Percentiles rank a stretch among this genome's conserved stretches.
phyloP scores from a whole-genome alignment of 2,888 invertebrate species.

The Cephus pulcher region DNA sequence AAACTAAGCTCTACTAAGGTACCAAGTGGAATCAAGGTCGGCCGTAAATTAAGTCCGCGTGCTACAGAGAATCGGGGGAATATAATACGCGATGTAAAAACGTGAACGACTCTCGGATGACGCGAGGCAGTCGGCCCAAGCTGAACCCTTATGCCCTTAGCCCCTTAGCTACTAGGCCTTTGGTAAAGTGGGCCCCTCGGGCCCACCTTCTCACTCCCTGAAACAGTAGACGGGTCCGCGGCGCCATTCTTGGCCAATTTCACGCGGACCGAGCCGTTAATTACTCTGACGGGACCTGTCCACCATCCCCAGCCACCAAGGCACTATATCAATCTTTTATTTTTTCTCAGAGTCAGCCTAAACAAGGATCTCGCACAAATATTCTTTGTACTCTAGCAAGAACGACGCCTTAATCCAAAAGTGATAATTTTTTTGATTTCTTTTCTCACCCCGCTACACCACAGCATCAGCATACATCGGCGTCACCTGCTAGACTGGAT shows the following conservation, averaged over 20 bases:
- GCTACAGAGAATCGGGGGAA: slow-evolving; percentile 16
- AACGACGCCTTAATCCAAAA: neutral
- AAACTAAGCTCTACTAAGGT: neutral
- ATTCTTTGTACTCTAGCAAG: neutral
- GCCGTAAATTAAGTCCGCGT: slow-evolving; percentile 21
- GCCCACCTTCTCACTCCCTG: slow-evolving; percentile 6
- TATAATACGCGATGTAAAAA: slow-evolving; percentile 15
- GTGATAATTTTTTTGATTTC: neutral
- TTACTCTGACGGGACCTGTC: slow-evolving; percentile 29
- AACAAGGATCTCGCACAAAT: neutral
- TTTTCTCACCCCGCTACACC: neutral
- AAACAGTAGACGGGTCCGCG: slow-evolving; percentile 24
- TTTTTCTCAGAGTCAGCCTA: neutral
- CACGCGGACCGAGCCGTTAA: slow-evolving; percentile 40
- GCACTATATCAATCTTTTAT: neutral
- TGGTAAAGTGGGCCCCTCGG: neutral
- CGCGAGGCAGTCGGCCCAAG: slow-evolving; percentile 4
- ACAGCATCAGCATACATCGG: neutral
- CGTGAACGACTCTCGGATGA: slow-evolving; percentile 16
- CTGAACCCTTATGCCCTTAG: neutral
- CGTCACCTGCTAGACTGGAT: neutral
- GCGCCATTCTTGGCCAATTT: slow-evolving; percentile 36
- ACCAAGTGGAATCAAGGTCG: slow-evolving; percentile 20
- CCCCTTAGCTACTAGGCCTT: neutral
- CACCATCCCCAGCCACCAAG: slow-evolving; percentile 10